Conservation (phyloP, 1,140 invertebrate genomes). For the Ostrea edulis region DNA sequence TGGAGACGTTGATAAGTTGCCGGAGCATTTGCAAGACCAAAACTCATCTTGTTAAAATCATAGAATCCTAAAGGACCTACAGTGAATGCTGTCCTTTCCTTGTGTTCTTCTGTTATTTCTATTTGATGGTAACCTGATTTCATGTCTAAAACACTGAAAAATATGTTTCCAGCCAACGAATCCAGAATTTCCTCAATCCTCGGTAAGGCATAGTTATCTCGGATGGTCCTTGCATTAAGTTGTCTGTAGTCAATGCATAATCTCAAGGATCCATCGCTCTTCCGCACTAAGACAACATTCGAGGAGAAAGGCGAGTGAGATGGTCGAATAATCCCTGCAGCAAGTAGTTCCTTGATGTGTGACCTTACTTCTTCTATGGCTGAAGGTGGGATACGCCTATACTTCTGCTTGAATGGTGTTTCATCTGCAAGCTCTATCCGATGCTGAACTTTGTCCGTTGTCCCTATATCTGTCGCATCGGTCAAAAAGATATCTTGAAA, state of each 20-base stretch:
- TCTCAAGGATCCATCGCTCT: too few relatives aligned
- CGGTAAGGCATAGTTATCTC: too few relatives aligned
- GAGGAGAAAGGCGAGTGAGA: constrained; percentile 40
- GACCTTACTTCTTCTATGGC: constrained; percentile 48
- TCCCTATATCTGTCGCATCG: constrained; percentile 39
- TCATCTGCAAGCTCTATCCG: constrained; percentile 45
- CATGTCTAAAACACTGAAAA: constrained; percentile 71
- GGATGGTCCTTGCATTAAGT: too few relatives aligned
- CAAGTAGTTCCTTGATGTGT: constrained; percentile 48
- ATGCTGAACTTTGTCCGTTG: constrained; percentile 37
- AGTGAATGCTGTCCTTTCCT: not conserved
- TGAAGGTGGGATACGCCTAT: constrained; percentile 38
- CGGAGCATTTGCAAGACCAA: too few relatives aligned
- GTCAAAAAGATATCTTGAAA: constrained; percentile 34
- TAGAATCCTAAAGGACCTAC: not conserved
- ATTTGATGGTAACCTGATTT: constrained; percentile 76
- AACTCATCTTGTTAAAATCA: not conserved
- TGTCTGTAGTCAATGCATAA: too few relatives aligned
- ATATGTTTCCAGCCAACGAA: too few relatives aligned
- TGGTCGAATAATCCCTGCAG: constrained; percentile 44
- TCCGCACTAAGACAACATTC: constrained; percentile 1
- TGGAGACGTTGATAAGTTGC: not conserved
- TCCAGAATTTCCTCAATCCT: too few relatives aligned
- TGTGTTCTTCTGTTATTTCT: constrained; percentile 56
- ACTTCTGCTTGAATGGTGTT: constrained; percentile 44